These are phyloP conservation scores for Sylvicola fuscatus DNA, from an alignment of 2,888 invertebrate genomes.

Conservation along the genomic window DNA sequence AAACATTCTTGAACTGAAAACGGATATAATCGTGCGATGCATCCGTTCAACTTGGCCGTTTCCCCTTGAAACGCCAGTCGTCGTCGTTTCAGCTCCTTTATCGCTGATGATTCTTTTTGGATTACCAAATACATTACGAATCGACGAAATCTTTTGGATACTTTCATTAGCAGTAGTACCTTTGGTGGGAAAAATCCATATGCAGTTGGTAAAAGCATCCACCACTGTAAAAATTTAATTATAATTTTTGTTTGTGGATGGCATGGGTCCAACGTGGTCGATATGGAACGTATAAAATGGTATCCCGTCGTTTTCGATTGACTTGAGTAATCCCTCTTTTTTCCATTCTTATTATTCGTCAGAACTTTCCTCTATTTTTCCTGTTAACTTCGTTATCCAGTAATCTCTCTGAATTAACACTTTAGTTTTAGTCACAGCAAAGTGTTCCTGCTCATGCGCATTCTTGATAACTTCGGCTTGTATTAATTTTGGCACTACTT, in stretches of 20 bases:
- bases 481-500: no score
- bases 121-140: slow-evolving; percentile 8
- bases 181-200: slow-evolving; percentile 7
- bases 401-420: no score
- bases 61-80: no score
- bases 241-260: slow-evolving; percentile 13
- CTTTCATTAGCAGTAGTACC: slow-evolving; percentile 1
- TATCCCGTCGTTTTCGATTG: slow-evolving; percentile 12
- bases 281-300: slow-evolving; percentile 15
- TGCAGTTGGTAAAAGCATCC: slow-evolving; percentile 15
- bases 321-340: slow-evolving; percentile 11
- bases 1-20: no score
- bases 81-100: slow-evolving; percentile 8
- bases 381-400: no score
- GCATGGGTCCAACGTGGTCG: slow-evolving; percentile 16
- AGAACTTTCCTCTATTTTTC: no score
- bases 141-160: slow-evolving; percentile 1
- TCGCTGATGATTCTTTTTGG: slow-evolving; percentile 8
- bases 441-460: no score
- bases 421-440: no score
- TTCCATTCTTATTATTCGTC: slow-evolving; percentile 11
- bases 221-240: slow-evolving; percentile 13
- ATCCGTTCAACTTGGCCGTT: no score
- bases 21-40: no score
- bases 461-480: no score